phyloP scores from a whole-genome alignment of 2,888 invertebrate genomes.

The Aelia acuminata region DNA sequence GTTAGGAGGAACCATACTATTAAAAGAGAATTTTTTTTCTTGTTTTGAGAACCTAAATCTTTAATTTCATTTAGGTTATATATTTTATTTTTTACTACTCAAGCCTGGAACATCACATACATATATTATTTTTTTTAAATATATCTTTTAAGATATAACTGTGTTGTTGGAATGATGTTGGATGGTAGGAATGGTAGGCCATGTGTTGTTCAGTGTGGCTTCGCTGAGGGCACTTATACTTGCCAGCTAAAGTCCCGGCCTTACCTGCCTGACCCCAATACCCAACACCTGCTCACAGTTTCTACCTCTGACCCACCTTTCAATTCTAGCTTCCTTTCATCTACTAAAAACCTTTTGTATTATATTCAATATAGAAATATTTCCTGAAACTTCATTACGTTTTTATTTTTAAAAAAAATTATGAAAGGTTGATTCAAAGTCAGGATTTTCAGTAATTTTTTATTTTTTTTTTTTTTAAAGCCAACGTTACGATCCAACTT shows the following conservation, averaged over 20 bases:
- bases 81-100: no score
- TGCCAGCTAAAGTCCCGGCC: not conserved
- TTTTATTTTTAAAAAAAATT: not conserved
- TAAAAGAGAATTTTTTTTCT: no score
- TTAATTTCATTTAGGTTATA: no score
- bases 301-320: not conserved
- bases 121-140: no score
- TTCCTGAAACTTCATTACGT: not conserved
- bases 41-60: no score
- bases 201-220: not conserved
- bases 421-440: no score
- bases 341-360: not conserved
- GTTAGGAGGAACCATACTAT: no score
- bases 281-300: not conserved
- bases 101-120: no score
- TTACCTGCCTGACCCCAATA: constrained; percentile 47
- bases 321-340: not conserved
- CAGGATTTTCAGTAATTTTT: no score
- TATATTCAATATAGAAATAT: not conserved
- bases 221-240: not conserved
- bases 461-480: no score
- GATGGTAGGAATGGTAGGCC: not conserved
- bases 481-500: no score
- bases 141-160: no score
- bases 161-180: not conserved